These are phyloP conservation scores for Cephus rjabovi DNA, from an alignment of 2,888 invertebrate genomes.

Conservation along the genomic window DNA sequence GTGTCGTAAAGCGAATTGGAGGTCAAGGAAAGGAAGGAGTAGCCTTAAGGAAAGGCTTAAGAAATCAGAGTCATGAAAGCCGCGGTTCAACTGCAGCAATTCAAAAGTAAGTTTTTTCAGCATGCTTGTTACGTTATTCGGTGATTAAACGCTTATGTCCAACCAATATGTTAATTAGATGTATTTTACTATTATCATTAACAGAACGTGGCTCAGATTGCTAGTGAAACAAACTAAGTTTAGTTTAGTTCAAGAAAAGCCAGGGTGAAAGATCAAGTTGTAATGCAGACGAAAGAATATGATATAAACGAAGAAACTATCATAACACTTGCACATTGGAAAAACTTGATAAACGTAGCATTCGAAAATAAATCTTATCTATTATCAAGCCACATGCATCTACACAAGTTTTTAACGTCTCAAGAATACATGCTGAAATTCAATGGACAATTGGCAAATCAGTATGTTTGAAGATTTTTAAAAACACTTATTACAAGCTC, in stretches of 20 bases:
- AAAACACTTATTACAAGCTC: not conserved
- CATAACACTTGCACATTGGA: not conserved
- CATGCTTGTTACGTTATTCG: not conserved
- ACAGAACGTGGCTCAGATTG: not conserved
- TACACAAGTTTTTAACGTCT: not conserved
- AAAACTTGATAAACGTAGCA: not conserved
- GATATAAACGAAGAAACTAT: not conserved
- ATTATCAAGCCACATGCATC: not conserved
- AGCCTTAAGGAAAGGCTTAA: not conserved
- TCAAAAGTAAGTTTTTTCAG: constrained; percentile 54
- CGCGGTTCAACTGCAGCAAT: constrained; percentile 53
- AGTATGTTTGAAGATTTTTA: not conserved
- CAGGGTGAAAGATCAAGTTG: not conserved
- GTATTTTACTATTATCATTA: not conserved
- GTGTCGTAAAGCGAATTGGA: not conserved
- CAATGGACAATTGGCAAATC: not conserved
- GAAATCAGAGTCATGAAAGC: constrained; percentile 53
- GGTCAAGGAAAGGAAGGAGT: not conserved
- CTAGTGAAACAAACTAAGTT: not conserved
- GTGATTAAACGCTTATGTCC: not conserved
- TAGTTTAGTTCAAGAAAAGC: not conserved
- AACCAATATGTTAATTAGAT: not conserved
- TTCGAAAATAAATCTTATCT: not conserved
- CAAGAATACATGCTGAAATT: not conserved
- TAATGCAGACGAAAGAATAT: not conserved